Evolutionary conservation across 2,797 vertebrate species (phyloP).

Genomic region (Sebastes iracundus): DNA sequence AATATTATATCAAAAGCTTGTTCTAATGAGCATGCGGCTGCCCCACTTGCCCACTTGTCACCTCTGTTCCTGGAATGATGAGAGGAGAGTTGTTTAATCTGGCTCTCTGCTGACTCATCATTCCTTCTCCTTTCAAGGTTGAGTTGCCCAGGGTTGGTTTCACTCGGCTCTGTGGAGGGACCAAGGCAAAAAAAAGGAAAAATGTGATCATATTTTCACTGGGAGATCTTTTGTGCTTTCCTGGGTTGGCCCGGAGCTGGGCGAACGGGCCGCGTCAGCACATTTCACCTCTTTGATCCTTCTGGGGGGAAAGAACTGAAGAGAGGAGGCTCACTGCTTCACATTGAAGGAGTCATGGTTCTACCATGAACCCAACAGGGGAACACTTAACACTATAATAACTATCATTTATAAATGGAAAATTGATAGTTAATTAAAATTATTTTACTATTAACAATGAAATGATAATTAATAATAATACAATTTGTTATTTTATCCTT

Average conservation of each 20-base stretch:
- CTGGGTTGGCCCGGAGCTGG: slow-evolving; percentile 54
- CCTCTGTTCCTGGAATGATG: slow-evolving; percentile 31
- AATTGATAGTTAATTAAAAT: too few species aligned
- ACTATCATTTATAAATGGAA: too few species aligned
- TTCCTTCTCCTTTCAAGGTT: slow-evolving; percentile 66
- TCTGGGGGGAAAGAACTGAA: slow-evolving; percentile 41
- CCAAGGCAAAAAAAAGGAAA: slow-evolving; percentile 14
- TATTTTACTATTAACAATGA: too few species aligned
- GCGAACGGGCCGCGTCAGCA: slow-evolving; percentile 72
- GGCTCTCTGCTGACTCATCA: slow-evolving; percentile 70
- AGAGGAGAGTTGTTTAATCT: slow-evolving; percentile 60
- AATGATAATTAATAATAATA: too few species aligned
- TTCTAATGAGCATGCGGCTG: not conserved
- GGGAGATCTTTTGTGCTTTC: slow-evolving; percentile 69
- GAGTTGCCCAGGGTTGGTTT: slow-evolving; percentile 55
- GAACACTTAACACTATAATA: not conserved
- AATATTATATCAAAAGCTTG: not conserved
- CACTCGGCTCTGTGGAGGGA: slow-evolving; percentile 33
- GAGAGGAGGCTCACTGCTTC: slow-evolving; percentile 37
- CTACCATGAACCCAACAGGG: not conserved
- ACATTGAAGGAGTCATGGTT: slow-evolving; percentile 8
- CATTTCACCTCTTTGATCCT: slow-evolving; percentile 77
- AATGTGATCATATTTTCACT: slow-evolving; percentile 59
- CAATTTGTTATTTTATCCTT: too few species aligned
- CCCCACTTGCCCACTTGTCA: slow-evolving; percentile 27